These are phyloP conservation scores for Bubo blakistoni DNA, from an alignment of 2,113 vertebrate genomes.

Conservation along the genomic window DNA sequence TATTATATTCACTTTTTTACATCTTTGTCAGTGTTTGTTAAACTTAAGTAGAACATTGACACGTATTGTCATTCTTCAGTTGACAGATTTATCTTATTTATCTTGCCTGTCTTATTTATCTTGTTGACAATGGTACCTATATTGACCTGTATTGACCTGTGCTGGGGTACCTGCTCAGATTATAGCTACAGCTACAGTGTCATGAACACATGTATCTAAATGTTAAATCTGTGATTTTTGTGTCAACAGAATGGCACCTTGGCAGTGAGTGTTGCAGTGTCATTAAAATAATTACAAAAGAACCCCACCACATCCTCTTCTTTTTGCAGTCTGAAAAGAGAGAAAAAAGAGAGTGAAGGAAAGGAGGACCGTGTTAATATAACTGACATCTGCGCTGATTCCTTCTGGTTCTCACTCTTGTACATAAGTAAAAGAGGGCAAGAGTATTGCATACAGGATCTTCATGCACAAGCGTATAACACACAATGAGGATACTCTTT, in stretches of 20 bases:
- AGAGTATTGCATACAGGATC: neutral
- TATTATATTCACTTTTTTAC: neutral
- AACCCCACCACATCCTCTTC: accelerated
- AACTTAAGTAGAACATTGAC: neutral
- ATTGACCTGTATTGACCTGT: neutral
- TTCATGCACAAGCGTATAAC: neutral
- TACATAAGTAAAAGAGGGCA: neutral
- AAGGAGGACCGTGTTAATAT: neutral
- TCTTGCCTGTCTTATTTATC: neutral
- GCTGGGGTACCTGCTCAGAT: neutral
- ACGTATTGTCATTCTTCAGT: neutral
- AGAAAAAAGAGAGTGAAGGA: too few relatives aligned
- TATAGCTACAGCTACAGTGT: neutral
- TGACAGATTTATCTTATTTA: neutral
- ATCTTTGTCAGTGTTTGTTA: neutral
- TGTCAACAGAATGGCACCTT: neutral
- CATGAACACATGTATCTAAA: neutral
- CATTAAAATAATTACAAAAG: neutral
- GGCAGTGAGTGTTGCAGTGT: neutral
- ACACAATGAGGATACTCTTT: neutral
- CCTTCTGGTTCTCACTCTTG: neutral
- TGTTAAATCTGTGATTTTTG: neutral
- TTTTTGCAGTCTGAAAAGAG: neutral
- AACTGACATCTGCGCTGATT: neutral
- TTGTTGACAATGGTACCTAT: neutral